Percentiles rank a stretch among this genome's conserved stretches.
These are phyloP conservation scores for Hypsopygia costalis DNA, from an alignment of 2,888 invertebrate genomes.

Conservation along the genomic window DNA sequence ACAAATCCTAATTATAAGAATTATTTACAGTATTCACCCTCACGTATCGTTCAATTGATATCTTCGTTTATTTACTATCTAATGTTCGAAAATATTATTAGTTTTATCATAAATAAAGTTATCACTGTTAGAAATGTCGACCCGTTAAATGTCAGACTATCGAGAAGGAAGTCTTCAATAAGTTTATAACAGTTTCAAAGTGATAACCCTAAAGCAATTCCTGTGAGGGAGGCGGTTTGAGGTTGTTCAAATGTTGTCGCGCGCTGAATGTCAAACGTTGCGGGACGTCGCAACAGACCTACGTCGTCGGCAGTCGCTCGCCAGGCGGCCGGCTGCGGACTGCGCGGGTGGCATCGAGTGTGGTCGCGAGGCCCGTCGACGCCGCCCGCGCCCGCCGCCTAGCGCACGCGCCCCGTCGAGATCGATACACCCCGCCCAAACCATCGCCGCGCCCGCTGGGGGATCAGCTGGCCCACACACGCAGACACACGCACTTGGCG, in stretches of 20 bases:
- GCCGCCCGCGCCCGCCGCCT: conserved; percentile 47
- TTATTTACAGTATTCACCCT: conserved; percentile 3
- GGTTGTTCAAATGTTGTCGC: conserved; percentile 65
- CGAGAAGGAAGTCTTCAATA: conserved; percentile 18
- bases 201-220: conserved; percentile 61
- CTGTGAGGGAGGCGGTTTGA: conserved; percentile 56
- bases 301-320: conserved; percentile 53
- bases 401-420: conserved; percentile 70
- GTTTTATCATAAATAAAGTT: conserved; percentile 33
- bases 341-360: conserved; percentile 56
- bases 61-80: conserved; percentile 10
- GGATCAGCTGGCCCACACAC: conserved; percentile 34
- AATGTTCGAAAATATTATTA: conserved; percentile 12
- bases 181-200: conserved; percentile 40
- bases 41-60: conserved; percentile 1
- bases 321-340: conserved; percentile 71
- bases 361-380: conserved; percentile 46
- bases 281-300: conserved; percentile 29
- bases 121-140: conserved; percentile 32
- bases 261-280: conserved; percentile 62
- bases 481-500: conserved; percentile 32
- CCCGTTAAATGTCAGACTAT: conserved; percentile 24
- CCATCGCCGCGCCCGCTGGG: conserved; percentile 52
- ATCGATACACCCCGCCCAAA: conserved; percentile 76
- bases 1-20: conserved; percentile 19